phyloP scores from a whole-genome alignment of 2,888 invertebrate species.

The Acanthococcus lagerstroemiae region DNA sequence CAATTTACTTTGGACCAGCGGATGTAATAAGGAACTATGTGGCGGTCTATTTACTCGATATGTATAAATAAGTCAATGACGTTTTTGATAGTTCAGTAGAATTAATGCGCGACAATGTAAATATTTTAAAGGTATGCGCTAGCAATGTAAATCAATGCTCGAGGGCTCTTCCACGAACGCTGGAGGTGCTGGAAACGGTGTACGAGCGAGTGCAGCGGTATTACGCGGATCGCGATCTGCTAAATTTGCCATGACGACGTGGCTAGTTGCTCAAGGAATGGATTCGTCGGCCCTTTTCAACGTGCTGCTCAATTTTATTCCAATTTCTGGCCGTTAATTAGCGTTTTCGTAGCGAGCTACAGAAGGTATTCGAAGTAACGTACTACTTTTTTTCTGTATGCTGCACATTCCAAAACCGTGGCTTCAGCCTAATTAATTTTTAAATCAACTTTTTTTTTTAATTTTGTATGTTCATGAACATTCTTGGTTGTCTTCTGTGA shows the following conservation, averaged over 20 bases:
- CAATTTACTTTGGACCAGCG: too few species aligned
- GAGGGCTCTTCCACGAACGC: conserved; percentile 12
- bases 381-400: neutral
- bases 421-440: neutral
- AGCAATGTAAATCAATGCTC: conserved; percentile 13
- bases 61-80: too few species aligned
- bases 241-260: conserved; percentile 14
- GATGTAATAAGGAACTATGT: too few species aligned
- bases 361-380: neutral
- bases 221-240: conserved; percentile 17
- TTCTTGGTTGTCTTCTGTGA: neutral
- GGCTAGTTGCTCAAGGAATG: conserved; percentile 17
- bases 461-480: neutral
- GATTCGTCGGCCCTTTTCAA: conserved; percentile 7
- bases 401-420: neutral
- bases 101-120: too few species aligned
- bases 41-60: too few species aligned
- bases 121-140: conserved; percentile 16
- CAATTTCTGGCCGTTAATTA: too few species aligned
- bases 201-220: conserved; percentile 19
- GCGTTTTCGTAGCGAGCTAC: too few species aligned
- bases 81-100: too few species aligned
- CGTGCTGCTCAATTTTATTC: conserved; percentile 26
- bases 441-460: neutral
- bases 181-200: conserved; percentile 7